Conservation (phyloP, 2,888 invertebrate species). For the Automeris io region DNA sequence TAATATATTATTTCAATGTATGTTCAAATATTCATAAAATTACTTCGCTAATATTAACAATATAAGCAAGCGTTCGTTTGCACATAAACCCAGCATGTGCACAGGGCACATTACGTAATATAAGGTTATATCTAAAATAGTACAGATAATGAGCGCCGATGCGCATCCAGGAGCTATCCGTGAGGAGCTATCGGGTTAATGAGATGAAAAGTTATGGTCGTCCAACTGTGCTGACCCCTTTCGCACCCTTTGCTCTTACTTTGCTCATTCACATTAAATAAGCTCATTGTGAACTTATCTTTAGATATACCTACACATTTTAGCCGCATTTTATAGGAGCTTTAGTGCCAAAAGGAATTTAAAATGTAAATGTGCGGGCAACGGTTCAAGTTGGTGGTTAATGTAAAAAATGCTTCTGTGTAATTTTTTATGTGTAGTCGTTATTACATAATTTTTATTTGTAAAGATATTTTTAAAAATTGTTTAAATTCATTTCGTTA, state of each 20-base stretch:
- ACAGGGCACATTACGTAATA: background rate
- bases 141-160: conserved; percentile 23
- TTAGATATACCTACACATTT: conserved; percentile 17
- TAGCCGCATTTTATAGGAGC: conserved; percentile 18
- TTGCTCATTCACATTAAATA: conserved; percentile 53
- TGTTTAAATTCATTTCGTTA: too few species aligned
- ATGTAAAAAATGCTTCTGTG: background rate
- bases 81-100: background rate
- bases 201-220: conserved; percentile 68
- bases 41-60: too few species aligned
- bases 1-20: too few species aligned
- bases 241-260: conserved; percentile 46
- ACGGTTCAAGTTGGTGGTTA: conserved; percentile 12
- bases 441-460: background rate
- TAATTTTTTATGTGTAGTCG: background rate
- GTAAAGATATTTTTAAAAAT: too few species aligned
- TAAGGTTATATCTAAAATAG: conserved; percentile 2
- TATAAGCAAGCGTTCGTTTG: too few species aligned
- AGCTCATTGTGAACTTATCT: conserved; percentile 20
- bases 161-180: conserved; percentile 58
- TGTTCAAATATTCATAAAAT: too few species aligned
- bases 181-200: conserved; percentile 50
- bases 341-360: conserved; percentile 19
- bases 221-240: conserved; percentile 64
- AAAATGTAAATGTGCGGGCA: conserved; percentile 16